A percentile compares a stretch with the other conserved stretches of the same genome.
Conservation (phyloP, 2,888 invertebrate genomes). For the Therioaphis trifolii region DNA sequence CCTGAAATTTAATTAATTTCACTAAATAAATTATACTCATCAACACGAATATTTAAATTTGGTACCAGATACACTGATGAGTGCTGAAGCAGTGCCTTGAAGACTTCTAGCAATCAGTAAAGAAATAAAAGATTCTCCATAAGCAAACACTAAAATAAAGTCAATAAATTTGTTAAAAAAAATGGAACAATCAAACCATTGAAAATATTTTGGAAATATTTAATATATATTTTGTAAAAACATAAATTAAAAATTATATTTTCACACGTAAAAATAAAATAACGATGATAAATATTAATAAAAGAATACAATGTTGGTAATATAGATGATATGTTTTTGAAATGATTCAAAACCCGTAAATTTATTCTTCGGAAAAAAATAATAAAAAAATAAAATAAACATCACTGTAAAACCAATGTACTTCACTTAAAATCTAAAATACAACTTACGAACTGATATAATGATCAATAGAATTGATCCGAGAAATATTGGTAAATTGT, state of each 20-base stretch:
- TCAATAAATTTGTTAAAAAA: too few species aligned
- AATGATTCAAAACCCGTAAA: too few species aligned
- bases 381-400: too few species aligned
- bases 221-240: too few species aligned
- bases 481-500: constrained; percentile 76
- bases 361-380: too few species aligned
- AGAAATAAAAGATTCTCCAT: constrained; percentile 77
- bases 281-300: neutral
- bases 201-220: too few species aligned
- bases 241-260: neutral
- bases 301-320: too few species aligned
- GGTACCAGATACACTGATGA: constrained; percentile 78
- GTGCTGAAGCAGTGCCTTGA: constrained; percentile 85
- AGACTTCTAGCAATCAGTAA: constrained; percentile 80
- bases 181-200: too few species aligned
- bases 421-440: neutral
- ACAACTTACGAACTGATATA: constrained; percentile 76
- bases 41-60: neutral
- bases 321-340: too few species aligned
- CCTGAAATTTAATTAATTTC: constrained; percentile 70
- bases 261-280: neutral
- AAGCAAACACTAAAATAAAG: constrained; percentile 76
- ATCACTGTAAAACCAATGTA: neutral
- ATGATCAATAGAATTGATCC: constrained; percentile 78
- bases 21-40: too few species aligned